Conservation (phyloP, 2,888 invertebrate genomes). For the Macaria notata region DNA sequence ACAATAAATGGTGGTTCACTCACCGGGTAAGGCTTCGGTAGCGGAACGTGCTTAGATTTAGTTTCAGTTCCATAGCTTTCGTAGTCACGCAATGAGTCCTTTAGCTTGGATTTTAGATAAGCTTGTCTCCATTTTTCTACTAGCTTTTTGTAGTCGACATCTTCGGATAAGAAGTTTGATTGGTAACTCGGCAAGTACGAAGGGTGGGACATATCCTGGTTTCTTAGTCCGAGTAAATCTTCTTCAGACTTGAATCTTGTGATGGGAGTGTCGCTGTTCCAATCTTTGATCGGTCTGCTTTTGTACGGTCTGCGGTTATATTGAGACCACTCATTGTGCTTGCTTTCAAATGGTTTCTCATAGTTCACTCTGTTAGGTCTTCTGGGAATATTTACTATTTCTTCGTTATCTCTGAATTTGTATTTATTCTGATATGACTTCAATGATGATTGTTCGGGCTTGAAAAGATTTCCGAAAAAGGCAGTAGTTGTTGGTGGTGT, state of each 20-base stretch:
- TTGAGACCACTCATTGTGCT: conserved; percentile 52
- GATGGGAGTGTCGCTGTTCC: conserved; percentile 56
- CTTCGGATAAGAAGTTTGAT: conserved; percentile 49
- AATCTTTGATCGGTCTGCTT: conserved; percentile 54
- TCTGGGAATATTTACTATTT: conserved; percentile 68
- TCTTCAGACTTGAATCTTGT: conserved; percentile 71
- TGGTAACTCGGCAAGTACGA: conserved; percentile 61
- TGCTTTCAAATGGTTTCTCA: conserved; percentile 51
- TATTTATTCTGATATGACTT: conserved; percentile 34
- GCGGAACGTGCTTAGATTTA: conserved; percentile 64
- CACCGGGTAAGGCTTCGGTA: conserved; percentile 73
- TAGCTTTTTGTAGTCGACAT: conserved; percentile 63
- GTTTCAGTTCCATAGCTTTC: conserved; percentile 65
- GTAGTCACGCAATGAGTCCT: conserved; percentile 59
- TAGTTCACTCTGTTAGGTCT: conserved; percentile 50
- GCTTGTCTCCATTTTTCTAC: conserved; percentile 73
- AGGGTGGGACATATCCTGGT: conserved; percentile 67
- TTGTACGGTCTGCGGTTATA: conserved; percentile 52
- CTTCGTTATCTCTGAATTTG: conserved; percentile 50
- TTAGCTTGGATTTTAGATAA: conserved; percentile 68
- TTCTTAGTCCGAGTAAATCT: conserved; percentile 69
- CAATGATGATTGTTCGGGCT: conserved; percentile 29
- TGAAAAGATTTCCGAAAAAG: conserved; percentile 65
- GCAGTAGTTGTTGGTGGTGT: conserved; percentile 52
- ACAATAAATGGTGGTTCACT: conserved; percentile 42